Base-by-base conservation (phyloP, 1,140 invertebrate genomes). In the Popillia japonica region DNA sequence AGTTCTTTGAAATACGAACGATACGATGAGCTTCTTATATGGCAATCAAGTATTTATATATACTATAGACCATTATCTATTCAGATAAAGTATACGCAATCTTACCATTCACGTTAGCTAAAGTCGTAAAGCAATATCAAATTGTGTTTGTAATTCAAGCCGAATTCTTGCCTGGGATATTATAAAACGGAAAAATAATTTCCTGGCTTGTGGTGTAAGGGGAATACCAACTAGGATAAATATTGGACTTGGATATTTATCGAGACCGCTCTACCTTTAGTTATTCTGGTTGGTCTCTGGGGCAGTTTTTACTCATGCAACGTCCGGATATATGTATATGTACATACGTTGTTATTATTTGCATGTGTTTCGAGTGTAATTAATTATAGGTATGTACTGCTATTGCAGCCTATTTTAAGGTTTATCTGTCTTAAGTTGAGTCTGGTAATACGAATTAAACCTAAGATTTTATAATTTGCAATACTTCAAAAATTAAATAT, bases 101-200 rank as follows among this genome's bases (percentile, higher is more conserved):
- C 22, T 68, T 11, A 68, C 9, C 61, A 22, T 7, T 8, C 22
- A 7, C 6, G 20, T 4, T 10, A 68, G 61, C 61, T 23, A 22
- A 34, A 68, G 14, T 27, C 61, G 27, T 27, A 68, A 68, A 68
- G 61, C 61, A 20, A 68, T 22, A 68, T 23, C 17, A 82, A 81
- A 83, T 78, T 55, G 79, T 83, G 76, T 81, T 84, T 83, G 81
- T 80, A 81, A 83, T 83, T 80, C 83, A 83, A 83, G 80, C 72
- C 76, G 80, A 75, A 80, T 78, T 76, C 78, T 80, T 81, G 79
- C 79, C 80, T 83, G 82, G 79, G 79, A 83, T 83, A 83, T 83
- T 83, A 82, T 83, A 83, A 83, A 84, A 80, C 83, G 83, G 83
- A 84, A 84, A 84, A 84, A 84, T 84, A 83, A 84, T 83, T 84